Percentiles rank a stretch among this genome's conserved stretches.
Conservation (phyloP, 2,113 vertebrate species). For the Sclerurus mexicanus region DNA sequence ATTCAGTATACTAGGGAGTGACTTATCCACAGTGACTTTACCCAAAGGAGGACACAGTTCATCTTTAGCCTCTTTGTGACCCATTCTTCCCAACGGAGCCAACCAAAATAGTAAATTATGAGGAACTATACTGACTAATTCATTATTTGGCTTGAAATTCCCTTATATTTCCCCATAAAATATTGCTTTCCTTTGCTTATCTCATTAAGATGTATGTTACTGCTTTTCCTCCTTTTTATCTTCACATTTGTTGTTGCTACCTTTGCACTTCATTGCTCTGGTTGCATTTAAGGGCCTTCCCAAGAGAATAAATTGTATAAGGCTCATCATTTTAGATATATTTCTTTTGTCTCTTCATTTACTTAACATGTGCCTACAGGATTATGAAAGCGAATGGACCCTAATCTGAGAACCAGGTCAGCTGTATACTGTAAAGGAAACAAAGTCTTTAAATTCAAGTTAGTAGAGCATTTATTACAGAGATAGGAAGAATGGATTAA, state of each 20-base stretch:
- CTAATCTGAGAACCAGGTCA: not conserved
- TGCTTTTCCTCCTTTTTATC: not conserved
- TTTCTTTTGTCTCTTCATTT: not conserved
- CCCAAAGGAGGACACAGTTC: constrained; percentile 13
- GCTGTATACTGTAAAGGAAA: not conserved
- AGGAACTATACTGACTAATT: not conserved
- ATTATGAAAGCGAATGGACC: not conserved
- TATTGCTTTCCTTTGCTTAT: not conserved
- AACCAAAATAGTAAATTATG: not conserved
- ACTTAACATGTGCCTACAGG: not conserved
- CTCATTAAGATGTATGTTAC: not conserved
- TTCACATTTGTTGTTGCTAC: not conserved
- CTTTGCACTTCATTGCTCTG: not conserved
- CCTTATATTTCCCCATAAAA: not conserved
- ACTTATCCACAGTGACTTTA: constrained; percentile 43
- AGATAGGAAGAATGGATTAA: not conserved
- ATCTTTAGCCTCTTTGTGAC: constrained; percentile 60
- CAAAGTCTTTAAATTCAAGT: not conserved
- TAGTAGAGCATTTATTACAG: not conserved
- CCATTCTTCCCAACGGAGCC: not conserved
- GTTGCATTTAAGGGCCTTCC: not conserved
- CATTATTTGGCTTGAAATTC: not conserved
- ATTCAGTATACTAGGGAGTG: constrained; percentile 25
- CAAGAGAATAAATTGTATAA: not conserved
- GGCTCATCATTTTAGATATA: not conserved